Base-by-base conservation (phyloP, 2,113 vertebrate genomes). In the Microcebus griseorufus region DNA sequence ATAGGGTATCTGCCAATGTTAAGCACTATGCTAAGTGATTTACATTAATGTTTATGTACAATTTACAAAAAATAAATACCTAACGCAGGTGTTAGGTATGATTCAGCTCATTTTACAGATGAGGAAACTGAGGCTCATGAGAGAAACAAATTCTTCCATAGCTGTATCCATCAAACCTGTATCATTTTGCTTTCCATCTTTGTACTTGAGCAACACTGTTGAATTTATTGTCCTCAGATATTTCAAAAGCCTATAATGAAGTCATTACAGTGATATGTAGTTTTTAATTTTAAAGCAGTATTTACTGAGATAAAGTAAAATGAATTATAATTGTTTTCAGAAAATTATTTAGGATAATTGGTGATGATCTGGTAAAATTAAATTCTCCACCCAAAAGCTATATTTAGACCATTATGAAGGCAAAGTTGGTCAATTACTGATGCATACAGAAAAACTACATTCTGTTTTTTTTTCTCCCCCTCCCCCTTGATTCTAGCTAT, bases 221-320 rank as follows among this genome's bases (percentile, higher is more conserved):
- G 67, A 90, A 94, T 83, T 83, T 51, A 55, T 45, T 62, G 37
- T 58, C 62, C 65, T 93, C 23, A 90, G 11, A n/a, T 82, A 93
- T 45, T 81, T 94, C 39, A 64, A 32, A 86, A 37, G 18, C 34
- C 51, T 60, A 8, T 81, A 73, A 62, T 62, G 27, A 88, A 96
- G 55, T 81, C 39, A 87, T 81, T 78, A 83, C 29, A 81, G 34
- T 78, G 53, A 85, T 89, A 83, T 20, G 10, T 69, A 58, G n/a
- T 78, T 94, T 95, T 93, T 78, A 90, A 96, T 55, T 87, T 90
- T 42, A 94, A 73, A 94, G 45, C 29, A 70, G 13, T 70, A 83
- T 88, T 83, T 80, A 76, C 55, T 83, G 85, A 92, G 34, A 80
- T 81, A 62, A 93, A 88, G 6, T 88, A 88, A 76, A 65, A 82